These are phyloP conservation scores for Melanostoma mellinum DNA, from an alignment of 2,888 invertebrate genomes.

Conservation along the genomic window DNA sequence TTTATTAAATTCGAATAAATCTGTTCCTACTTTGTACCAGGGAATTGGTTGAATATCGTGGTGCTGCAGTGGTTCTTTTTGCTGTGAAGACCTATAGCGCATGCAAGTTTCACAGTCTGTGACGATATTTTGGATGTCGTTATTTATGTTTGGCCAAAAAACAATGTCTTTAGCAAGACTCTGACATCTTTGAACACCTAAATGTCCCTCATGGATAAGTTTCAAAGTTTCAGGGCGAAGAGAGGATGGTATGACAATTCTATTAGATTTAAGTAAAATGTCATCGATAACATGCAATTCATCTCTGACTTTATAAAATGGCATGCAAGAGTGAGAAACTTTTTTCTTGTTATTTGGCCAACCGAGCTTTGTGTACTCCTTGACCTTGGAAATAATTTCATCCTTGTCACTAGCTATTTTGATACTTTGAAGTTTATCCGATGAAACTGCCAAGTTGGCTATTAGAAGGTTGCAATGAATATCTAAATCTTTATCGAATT, in stretches of 20 bases:
- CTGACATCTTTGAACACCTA: constrained; percentile 74
- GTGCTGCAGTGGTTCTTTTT: not conserved
- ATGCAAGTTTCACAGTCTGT: constrained; percentile 1
- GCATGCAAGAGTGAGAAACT: not conserved
- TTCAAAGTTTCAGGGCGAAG: constrained; percentile 72
- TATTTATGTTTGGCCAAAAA: not conserved
- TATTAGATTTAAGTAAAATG: constrained; percentile 56
- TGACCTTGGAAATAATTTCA: constrained; percentile 3
- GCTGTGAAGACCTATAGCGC: not conserved
- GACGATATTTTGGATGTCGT: not conserved
- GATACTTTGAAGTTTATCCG: too few species aligned
- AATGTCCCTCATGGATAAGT: constrained; percentile 74
- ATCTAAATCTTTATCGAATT: constrained; percentile 35
- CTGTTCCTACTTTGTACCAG: not conserved
- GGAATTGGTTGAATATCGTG: constrained; percentile 1
- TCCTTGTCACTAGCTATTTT: not conserved
- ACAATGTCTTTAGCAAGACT: constrained; percentile 54
- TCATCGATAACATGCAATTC: constrained; percentile 51
- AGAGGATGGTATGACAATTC: constrained; percentile 68
- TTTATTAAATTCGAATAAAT: constrained; percentile 7
- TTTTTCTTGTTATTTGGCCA: constrained; percentile 37
- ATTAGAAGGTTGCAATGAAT: constrained; percentile 32
- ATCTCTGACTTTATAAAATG: constrained; percentile 52
- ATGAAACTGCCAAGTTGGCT: not conserved
- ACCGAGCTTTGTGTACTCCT: constrained; percentile 21